Evolutionary conservation across 2,888 invertebrate species (phyloP), one percentile per base, ranked within the genome.

Genomic region (Hypomecis punctinalis): DNA sequence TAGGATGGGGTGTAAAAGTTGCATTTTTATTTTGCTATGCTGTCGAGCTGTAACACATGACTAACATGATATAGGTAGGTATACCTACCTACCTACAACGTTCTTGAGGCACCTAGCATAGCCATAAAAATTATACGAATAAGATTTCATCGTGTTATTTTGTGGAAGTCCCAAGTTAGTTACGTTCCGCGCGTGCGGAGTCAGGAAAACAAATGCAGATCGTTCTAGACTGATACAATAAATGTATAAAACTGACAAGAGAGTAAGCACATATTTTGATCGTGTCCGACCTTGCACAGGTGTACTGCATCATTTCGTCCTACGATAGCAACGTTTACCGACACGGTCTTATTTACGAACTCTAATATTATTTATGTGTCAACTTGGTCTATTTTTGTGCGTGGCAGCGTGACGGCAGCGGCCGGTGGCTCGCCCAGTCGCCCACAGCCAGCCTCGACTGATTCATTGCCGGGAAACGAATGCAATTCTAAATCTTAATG

Each of bases 281-380:
- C 2, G 6, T 33, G 4, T 49, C 5, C 36, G 11, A 6, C 11
- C n/a, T 11, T 37, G 35, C 59, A 48, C 5, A 63, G 47, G 47
- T 55, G 63, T 54, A 63, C 63, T 68, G 65, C 74, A 71, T 75
- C 73, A 71, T 66, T 65, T 63, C 59, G 53, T 62, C 57, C 37
- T 45, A 40, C 47, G 45, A 70, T 69, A 68, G 63, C 72, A 72
- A 75, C 74, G 69, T 76, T 71, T 69, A 67, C 57, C 35, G 75
- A 72, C 76, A 69, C 73, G 62, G 70, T 45, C 69, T 80, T 85
- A 85, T 90, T 89, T 89, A 88, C 82, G 86, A 88, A 73, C 77
- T 79, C 85, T 83, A 85, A 87, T 87, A 90, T 88, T 89, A 89
- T 91, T 91, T 89, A 90, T 91, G 88, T 91, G 92, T 91, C 91